Evolutionary conservation across 1,140 invertebrate genomes (phyloP), one percentile per base, ranked within the genome.

Genomic region (Melitaea cinxia): DNA sequence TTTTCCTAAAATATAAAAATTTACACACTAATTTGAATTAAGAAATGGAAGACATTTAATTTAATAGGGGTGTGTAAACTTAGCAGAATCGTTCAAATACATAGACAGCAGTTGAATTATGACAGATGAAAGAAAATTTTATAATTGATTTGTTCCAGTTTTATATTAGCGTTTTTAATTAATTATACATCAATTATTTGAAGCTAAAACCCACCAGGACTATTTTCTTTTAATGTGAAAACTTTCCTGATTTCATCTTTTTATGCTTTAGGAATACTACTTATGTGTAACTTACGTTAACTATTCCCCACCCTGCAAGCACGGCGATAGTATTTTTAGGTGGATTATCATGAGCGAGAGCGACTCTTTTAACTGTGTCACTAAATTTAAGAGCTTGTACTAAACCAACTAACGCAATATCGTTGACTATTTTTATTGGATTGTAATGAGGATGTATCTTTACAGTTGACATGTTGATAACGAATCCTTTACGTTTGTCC

Each of bases 361-460:
- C 47, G 9, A 62, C 24, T 54, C 50, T 26, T 17, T 53, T 62
- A 24, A 52, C 9, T 1, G 21, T 28, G 2, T 17, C 9, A 26
- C 50, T 26, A 26, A 62, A 62, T 1, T 17, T 21, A 9, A 62
- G 10, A 0, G 33, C 14, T 4, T 54, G 1, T 9, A 30, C 12
- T 39, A 62, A 54, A n/a, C 35, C 37, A 3, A 12, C 53, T 9
- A 70, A 12, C 9, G 52, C 62, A 50, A 70, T 70, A 24, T 70
- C 68, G 24, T 64, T 45, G 5, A 2, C 9, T 21, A 45, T 28
- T n/a, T 1, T 30, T 1, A 15, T 35, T 4, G 14, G n/a, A 50
- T 52, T 28, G 50, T 65, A 70, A 6, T 47, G 9, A 2, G 39
- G 39, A 19, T 70, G 68, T 19, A 45, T n/a, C 30, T 39, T 50